These are phyloP conservation scores for Sebastes flavidus DNA, from an alignment of 2,797 vertebrate genomes.

Conservation along the genomic window DNA sequence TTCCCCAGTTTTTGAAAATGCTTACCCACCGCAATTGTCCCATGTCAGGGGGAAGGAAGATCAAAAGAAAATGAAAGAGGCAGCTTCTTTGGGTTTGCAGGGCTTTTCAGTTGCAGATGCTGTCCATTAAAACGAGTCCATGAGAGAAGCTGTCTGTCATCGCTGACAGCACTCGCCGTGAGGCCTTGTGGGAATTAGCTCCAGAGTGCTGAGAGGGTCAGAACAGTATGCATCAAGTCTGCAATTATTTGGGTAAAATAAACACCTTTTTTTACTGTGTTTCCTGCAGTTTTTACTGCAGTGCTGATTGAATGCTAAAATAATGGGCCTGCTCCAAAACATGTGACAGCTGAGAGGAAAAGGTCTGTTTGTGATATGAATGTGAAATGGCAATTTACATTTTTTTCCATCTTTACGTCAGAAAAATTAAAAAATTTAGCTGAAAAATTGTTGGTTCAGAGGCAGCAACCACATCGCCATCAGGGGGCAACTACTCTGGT, in stretches of 20 bases:
- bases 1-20: slow-evolving; percentile 1
- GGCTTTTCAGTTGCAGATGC: slow-evolving; percentile 33
- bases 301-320: slow-evolving; percentile 17
- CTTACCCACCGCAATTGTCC: slow-evolving; percentile 8
- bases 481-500: no score
- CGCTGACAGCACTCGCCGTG: slow-evolving; percentile 59
- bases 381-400: neutral
- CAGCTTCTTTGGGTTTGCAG: slow-evolving; percentile 12
- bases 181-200: slow-evolving; percentile 54
- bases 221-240: slow-evolving; percentile 28
- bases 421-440: no score
- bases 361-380: neutral
- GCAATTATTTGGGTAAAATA: slow-evolving; percentile 51
- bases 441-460: no score
- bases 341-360: neutral
- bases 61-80: slow-evolving; percentile 21
- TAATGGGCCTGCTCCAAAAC: slow-evolving; percentile 21
- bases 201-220: slow-evolving; percentile 47
- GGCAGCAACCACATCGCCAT: no score
- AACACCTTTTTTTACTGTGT: slow-evolving; percentile 9
- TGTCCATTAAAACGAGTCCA: slow-evolving; percentile 54
- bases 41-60: slow-evolving; percentile 6
- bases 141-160: slow-evolving; percentile 57
- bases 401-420: neutral
- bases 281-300: neutral